Percentiles rank a stretch among this genome's conserved stretches.
phyloP scores from a whole-genome alignment of 2,113 vertebrate genomes.

The Patagioenas fasciata region DNA sequence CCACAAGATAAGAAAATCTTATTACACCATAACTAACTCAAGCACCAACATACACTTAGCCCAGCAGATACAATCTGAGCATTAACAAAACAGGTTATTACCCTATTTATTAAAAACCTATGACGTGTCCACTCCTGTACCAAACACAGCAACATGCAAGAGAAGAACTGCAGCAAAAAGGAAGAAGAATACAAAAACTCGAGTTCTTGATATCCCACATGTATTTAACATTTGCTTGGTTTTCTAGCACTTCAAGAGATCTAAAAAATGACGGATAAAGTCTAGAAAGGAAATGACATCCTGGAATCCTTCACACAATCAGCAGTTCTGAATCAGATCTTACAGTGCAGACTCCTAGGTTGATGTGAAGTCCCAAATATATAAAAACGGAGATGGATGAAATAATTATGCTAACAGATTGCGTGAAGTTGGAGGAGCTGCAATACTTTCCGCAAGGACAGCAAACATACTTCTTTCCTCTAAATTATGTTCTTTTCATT shows the following conservation, averaged over 20 bases:
- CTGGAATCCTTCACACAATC: background rate
- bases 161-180: background rate
- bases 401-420: slow-evolving; percentile 49
- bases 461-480: slow-evolving; percentile 42
- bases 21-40: background rate
- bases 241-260: background rate
- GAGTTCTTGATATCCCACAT: accelerated
- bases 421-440: slow-evolving; percentile 15
- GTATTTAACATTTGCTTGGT: background rate
- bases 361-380: background rate
- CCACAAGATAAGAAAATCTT: slow-evolving; percentile 47
- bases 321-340: background rate
- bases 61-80: slow-evolving; percentile 20
- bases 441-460: slow-evolving; percentile 31
- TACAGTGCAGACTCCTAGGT: background rate
- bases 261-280: too few relatives aligned
- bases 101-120: slow-evolving; percentile 33
- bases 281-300: background rate
- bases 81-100: slow-evolving; percentile 32
- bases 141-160: background rate
- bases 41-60: background rate
- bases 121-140: background rate
- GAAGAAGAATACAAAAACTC: background rate
- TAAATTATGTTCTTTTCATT: slow-evolving; percentile 46
- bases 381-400: background rate